phyloP scores from a whole-genome alignment of 92 coral and sea anemone species.

The Virgularia gustaviana region DNA sequence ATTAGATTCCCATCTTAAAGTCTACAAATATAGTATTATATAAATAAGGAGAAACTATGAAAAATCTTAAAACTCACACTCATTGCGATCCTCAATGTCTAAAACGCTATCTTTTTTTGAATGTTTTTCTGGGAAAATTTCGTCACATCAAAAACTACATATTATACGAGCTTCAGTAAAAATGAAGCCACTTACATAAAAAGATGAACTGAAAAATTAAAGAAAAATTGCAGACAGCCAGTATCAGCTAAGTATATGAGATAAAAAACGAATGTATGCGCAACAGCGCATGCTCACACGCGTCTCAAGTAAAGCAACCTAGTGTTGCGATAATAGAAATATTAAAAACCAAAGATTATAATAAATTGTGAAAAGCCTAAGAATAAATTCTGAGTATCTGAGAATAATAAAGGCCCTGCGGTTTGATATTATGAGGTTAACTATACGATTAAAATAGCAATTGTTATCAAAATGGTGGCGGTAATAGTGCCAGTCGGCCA shows the following conservation, averaged over 20 bases:
- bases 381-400: no score
- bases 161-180: constrained; percentile 29
- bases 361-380: no score
- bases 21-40: constrained; percentile 37
- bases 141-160: constrained; percentile 37
- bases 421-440: no score
- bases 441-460: no score
- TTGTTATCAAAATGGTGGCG: no score
- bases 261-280: neutral
- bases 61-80: constrained; percentile 33
- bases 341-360: no score
- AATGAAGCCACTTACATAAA: neutral
- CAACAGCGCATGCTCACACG: neutral
- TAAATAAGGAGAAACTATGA: constrained; percentile 23
- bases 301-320: neutral
- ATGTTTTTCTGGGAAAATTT: neutral
- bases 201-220: neutral
- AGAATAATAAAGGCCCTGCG: no score
- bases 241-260: neutral
- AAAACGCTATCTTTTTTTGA: neutral
- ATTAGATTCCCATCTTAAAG: constrained; percentile 4
- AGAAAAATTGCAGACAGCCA: neutral
- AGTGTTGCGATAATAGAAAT: no score
- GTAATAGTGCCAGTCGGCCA: no score
- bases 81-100: neutral